phyloP scores from a whole-genome alignment of 1,140 invertebrate species.

The Cyclina sinensis region DNA sequence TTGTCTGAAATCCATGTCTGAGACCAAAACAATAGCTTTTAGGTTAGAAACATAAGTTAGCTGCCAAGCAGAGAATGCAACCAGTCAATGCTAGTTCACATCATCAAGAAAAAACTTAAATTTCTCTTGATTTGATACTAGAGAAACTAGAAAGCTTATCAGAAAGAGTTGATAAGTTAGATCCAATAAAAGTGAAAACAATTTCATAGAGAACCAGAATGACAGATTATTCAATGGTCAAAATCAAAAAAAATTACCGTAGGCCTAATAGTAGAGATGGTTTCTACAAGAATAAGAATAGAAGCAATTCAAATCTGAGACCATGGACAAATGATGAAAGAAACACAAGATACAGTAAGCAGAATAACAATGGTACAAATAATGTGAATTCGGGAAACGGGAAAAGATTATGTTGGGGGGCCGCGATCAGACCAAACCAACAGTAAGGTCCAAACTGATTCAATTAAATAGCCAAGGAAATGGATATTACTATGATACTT shows the following conservation, averaged over 20 bases:
- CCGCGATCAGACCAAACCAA: not conserved
- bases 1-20: slow-evolving; percentile 36
- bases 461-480: not conserved
- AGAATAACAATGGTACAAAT: too few species aligned
- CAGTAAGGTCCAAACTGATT: slow-evolving; percentile 5
- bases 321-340: too few species aligned
- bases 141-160: not conserved
- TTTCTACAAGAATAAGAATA: too few species aligned
- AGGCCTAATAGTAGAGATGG: too few species aligned
- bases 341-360: too few species aligned
- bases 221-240: not conserved
- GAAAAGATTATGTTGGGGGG: slow-evolving; percentile 9
- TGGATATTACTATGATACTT: not conserved
- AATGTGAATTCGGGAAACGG: not conserved
- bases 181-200: too few species aligned
- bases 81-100: not conserved
- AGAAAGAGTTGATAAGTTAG: slow-evolving; percentile 10
- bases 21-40: slow-evolving; percentile 18
- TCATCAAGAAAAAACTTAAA: too few species aligned
- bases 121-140: not conserved
- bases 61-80: slow-evolving; percentile 11
- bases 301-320: too few species aligned
- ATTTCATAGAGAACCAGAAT: not conserved
- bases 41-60: slow-evolving; percentile 34
- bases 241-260: too few species aligned